A percentile compares a stretch with the other conserved stretches of the same genome.
Evolutionary conservation across 2,113 vertebrate genomes (phyloP).

Genomic region (Zootoca vivipara): DNA sequence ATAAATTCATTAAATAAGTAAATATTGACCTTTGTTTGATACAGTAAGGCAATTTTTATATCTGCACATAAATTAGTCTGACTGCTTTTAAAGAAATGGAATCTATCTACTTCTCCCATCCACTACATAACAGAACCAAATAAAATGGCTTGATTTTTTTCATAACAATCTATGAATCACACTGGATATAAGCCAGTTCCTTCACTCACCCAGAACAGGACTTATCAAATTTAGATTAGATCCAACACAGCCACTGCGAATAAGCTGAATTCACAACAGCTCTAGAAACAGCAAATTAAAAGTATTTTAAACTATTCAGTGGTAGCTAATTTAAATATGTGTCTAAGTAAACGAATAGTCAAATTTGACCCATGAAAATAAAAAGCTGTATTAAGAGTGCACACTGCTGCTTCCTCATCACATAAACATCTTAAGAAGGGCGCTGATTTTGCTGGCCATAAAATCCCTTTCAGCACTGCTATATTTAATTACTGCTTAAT

Average conservation of each 20-base stretch:
- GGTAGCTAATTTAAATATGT: slow-evolving; percentile 5
- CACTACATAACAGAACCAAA: not conserved
- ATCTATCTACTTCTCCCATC: not conserved
- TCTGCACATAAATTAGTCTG: not conserved
- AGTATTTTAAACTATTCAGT: slow-evolving; percentile 16
- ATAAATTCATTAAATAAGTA: too few relatives aligned
- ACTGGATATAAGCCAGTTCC: not conserved
- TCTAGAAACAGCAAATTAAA: slow-evolving; percentile 3
- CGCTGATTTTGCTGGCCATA: slow-evolving; percentile 20
- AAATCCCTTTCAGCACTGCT: slow-evolving; percentile 41
- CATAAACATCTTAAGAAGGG: slow-evolving; percentile 43
- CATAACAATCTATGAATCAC: not conserved
- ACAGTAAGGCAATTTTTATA: not conserved
- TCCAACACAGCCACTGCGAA: not conserved
- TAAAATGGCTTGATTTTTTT: not conserved
- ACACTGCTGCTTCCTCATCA: slow-evolving; percentile 21
- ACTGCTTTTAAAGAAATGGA: not conserved
- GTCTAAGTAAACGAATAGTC: slow-evolving; percentile 6
- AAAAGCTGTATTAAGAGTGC: slow-evolving; percentile 12
- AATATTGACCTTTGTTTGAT: not conserved
- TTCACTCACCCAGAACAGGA: not conserved
- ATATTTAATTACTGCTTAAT: slow-evolving; percentile 73
- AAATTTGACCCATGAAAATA: slow-evolving; percentile 3
- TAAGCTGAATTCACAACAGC: slow-evolving; percentile 3
- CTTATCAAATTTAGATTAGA: slow-evolving; percentile 10